Evolutionary conservation across 2,113 vertebrate genomes (phyloP).

Genomic region (Antennarius striatus): DNA sequence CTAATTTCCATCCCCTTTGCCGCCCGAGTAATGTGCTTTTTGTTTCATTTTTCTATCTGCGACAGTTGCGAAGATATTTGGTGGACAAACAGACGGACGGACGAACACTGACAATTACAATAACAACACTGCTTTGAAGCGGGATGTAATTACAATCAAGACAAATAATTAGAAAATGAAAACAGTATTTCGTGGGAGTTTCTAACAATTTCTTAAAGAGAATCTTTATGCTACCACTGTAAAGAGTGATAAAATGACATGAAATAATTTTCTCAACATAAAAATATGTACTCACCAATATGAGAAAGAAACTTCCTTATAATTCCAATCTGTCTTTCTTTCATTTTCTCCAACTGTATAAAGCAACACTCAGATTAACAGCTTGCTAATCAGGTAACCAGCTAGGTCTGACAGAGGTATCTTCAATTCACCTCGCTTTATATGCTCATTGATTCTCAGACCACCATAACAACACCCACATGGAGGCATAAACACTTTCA

Average conservation of each 20-base stretch:
- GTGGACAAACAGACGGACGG: too few relatives aligned
- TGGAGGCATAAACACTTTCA: constrained; percentile 2
- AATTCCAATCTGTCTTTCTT: background rate
- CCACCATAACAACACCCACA: background rate
- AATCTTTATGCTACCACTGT: background rate
- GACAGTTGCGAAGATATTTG: too few relatives aligned
- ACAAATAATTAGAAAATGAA: background rate
- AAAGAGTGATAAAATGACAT: background rate
- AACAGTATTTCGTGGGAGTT: background rate
- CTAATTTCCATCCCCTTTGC: too few relatives aligned
- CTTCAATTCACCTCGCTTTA: constrained; percentile 36
- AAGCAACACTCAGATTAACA: constrained; percentile 30
- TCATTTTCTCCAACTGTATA: background rate
- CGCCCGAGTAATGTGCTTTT: too few relatives aligned
- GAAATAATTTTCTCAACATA: background rate
- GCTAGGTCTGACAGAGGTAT: constrained; percentile 36
- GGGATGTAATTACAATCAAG: too few relatives aligned
- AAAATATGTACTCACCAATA: background rate
- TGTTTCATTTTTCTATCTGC: too few relatives aligned
- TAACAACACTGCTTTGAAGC: background rate
- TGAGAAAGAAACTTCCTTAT: too few relatives aligned
- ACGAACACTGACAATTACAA: background rate
- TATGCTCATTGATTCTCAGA: background rate
- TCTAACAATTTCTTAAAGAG: background rate
- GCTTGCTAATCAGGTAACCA: background rate